Evolutionary conservation across 1,140 invertebrate species (phyloP), one percentile per base, ranked within the genome.

Genomic region (Ooceraea biroi): DNA sequence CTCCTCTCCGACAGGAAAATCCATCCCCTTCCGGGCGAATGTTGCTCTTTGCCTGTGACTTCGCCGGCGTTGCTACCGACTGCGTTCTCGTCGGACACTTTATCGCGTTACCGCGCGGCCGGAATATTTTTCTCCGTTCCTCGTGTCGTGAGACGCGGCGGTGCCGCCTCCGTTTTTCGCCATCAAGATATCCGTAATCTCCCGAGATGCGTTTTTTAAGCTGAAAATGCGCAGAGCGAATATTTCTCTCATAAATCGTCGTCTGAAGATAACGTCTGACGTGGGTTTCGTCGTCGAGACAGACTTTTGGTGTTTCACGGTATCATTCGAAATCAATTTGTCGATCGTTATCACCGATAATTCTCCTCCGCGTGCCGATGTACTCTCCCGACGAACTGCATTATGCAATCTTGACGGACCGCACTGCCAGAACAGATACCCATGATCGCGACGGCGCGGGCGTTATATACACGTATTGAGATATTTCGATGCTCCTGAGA

Each of bases 401-500:
- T 85, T 88, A 52, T 57, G 5, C 72, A 68, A 66, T 55, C 76
- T 88, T 87, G 85, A 88, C 66, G 86, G 83, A 88, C 77, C 68
- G 44, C 74, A 57, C 22, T 60, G 68, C 19, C 36, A 46, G 22
- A 85, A 58, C 61, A 63, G 69, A 80, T 66, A 76, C 66, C 82
- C n/a, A n/a, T n/a, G 63, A 63, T 58, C 22, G 58, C 65, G 74
- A 71, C n/a, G n/a, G n/a, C n/a, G n/a, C n/a, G n/a, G 55, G 63
- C 36, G 72, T 25, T 63, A 58, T 63, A 77, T 84, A 85, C 65
- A 72, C 50, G 58, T 30, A 48, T 74, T 77, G 86, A 88, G 83
- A 91, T 92, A 92, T 91, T 91, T 89, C 87, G 82, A 50, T 82
- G 77, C 83, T 92, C 92, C 91, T 89, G 27, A 41, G 91, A 88